Conservation (phyloP, 2,797 vertebrate species). For the Craterocephalus amniculus region DNA sequence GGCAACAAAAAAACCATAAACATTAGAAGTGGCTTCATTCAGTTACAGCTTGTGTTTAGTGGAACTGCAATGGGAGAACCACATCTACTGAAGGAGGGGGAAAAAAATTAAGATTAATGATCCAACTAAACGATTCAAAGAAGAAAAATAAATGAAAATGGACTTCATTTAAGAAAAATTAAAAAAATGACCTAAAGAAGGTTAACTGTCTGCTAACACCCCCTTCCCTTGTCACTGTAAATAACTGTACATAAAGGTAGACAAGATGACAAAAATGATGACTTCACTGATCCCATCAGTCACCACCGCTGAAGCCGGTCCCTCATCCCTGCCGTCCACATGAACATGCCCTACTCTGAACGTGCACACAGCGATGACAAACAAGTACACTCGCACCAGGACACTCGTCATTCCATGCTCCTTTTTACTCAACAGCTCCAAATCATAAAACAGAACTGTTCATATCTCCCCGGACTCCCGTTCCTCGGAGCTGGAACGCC, state of each 20-base stretch:
- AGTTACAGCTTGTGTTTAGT: slow-evolving; percentile 37
- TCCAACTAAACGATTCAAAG: slow-evolving; percentile 43
- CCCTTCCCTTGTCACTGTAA: slow-evolving; percentile 36
- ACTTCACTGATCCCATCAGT: slow-evolving; percentile 42
- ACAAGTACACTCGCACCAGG: slow-evolving; percentile 39
- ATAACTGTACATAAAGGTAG: slow-evolving; percentile 46
- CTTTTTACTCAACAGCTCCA: slow-evolving; percentile 59
- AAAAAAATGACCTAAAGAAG: slow-evolving; percentile 51
- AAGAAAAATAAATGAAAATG: slow-evolving; percentile 15
- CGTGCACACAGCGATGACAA: slow-evolving; percentile 46
- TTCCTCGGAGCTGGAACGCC: slow-evolving; percentile 84
- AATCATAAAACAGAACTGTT: slow-evolving; percentile 46
- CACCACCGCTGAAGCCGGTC: slow-evolving; percentile 32
- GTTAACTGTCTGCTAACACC: slow-evolving; percentile 36
- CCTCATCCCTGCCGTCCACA: slow-evolving; percentile 42
- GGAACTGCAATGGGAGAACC: slow-evolving; percentile 21
- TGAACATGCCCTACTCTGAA: slow-evolving; percentile 51
- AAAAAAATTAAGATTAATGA: slow-evolving; percentile 49
- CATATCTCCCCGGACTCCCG: slow-evolving; percentile 79
- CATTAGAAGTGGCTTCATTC: slow-evolving; percentile 41
- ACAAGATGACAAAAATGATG: slow-evolving; percentile 45
- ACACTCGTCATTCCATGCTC: slow-evolving; percentile 43
- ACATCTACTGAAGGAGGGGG: slow-evolving; percentile 37
- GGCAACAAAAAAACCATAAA: slow-evolving; percentile 55
- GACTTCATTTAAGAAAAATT: slow-evolving; percentile 64